These are phyloP conservation scores for Campylomormyrus tamandua DNA, from an alignment of 2,113 vertebrate species.

Conservation along the genomic window DNA sequence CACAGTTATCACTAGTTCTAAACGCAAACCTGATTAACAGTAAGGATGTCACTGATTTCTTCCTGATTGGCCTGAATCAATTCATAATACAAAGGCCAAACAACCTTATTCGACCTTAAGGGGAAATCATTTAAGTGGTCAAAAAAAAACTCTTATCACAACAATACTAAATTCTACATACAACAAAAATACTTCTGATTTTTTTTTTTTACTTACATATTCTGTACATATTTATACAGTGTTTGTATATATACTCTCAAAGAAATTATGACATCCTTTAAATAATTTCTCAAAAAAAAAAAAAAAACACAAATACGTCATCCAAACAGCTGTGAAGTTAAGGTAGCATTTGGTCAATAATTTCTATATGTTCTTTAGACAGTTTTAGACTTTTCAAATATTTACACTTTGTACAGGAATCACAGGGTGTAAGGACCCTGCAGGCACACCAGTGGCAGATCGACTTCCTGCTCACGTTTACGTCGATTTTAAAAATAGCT, in stretches of 20 bases:
- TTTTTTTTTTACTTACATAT: conserved; percentile 37
- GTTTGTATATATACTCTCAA: conserved; percentile 36
- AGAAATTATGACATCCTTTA: conserved; percentile 65
- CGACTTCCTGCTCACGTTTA: conserved; percentile 66
- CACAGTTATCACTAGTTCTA: conserved; percentile 75
- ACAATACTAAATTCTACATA: conserved; percentile 46
- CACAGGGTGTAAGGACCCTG: conserved; percentile 73
- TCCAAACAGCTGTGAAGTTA: conserved; percentile 69
- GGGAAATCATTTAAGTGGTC: conserved; percentile 41
- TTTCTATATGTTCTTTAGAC: conserved; percentile 58
- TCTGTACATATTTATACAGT: conserved; percentile 45
- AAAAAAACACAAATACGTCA: conserved; percentile 39
- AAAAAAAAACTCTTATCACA: conserved; percentile 34
- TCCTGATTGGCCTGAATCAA: conserved; percentile 15
- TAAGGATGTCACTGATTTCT: conserved; percentile 62
- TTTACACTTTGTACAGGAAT: conserved; percentile 91
- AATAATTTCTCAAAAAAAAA: conserved; percentile 28
- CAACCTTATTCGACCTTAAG: background rate
- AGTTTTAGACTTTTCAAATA: conserved; percentile 67
- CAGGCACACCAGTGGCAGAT: conserved; percentile 75
- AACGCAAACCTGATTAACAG: conserved; percentile 54
- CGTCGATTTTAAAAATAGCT: conserved; percentile 86
- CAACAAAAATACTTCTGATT: conserved; percentile 46
- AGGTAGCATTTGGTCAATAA: conserved; percentile 82
- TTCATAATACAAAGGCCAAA: conserved; percentile 15